Conservation (phyloP, 2,797 vertebrate genomes). For the Oryzias sinensis region DNA sequence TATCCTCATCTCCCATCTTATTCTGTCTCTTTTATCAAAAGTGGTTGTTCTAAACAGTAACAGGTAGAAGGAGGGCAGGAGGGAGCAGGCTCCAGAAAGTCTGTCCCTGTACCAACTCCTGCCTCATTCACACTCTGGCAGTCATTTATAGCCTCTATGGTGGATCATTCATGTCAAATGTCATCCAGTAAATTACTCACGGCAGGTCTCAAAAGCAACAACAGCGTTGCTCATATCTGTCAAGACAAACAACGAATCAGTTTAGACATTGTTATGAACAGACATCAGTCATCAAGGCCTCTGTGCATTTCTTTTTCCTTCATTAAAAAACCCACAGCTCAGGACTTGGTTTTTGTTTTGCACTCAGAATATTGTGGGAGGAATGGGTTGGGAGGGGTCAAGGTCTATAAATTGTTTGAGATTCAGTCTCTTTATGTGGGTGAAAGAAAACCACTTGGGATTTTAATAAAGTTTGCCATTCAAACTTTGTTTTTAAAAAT, state of each 20-base stretch:
- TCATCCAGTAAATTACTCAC: slow-evolving; percentile 46
- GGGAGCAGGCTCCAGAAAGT: slow-evolving; percentile 74
- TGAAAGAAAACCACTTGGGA: neutral
- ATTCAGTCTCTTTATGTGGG: neutral
- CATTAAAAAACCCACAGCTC: neutral
- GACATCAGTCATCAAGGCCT: slow-evolving; percentile 21
- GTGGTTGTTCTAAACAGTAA: slow-evolving; percentile 52
- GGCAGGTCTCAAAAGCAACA: slow-evolving; percentile 34
- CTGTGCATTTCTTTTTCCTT: slow-evolving; percentile 22
- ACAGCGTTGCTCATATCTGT: slow-evolving; percentile 24
- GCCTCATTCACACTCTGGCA: slow-evolving; percentile 13
- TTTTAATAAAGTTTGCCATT: neutral
- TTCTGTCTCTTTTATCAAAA: slow-evolving; percentile 33
- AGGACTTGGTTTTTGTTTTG: slow-evolving; percentile 2
- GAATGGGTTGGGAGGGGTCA: neutral
- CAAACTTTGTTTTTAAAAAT: neutral
- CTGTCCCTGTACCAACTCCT: slow-evolving; percentile 64
- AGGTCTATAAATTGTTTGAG: neutral
- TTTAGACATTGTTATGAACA: slow-evolving; percentile 29
- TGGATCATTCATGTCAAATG: slow-evolving; percentile 47
- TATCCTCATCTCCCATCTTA: slow-evolving; percentile 7
- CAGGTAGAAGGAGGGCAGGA: slow-evolving; percentile 66
- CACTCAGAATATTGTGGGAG: neutral
- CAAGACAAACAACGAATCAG: slow-evolving; percentile 12
- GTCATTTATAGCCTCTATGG: slow-evolving; percentile 39